Percentiles rank a stretch among this genome's conserved stretches.
Evolutionary conservation across 2,888 invertebrate genomes (phyloP).

Genomic region (Andrena chrysosceles): DNA sequence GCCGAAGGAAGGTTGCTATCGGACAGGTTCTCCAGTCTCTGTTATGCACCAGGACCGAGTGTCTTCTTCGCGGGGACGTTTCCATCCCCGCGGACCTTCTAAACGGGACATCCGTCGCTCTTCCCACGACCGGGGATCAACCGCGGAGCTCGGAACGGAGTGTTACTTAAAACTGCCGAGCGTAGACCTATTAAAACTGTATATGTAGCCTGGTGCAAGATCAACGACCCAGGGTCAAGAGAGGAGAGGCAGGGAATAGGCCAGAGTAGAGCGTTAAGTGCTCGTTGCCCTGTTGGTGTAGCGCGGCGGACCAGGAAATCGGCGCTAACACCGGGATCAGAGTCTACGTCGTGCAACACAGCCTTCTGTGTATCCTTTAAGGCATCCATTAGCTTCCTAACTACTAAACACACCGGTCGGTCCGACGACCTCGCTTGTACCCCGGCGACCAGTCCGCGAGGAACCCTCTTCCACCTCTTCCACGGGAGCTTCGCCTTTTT

Average conservation of each 20-base stretch:
- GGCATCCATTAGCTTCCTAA: conserved; percentile 74
- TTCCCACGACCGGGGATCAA: conserved; percentile 64
- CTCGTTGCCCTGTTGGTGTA: conserved; percentile 61
- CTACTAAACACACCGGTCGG: conserved; percentile 71
- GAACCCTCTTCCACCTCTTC: conserved; percentile 44
- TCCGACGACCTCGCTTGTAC: conserved; percentile 68
- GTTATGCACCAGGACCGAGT: background rate
- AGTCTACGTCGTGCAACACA: conserved; percentile 65
- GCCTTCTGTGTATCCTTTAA: conserved; percentile 68
- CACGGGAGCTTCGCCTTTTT: conserved; percentile 34
- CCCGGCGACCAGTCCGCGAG: conserved; percentile 51
- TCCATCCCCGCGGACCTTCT: conserved; percentile 2
- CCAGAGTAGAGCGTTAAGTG: conserved; percentile 63
- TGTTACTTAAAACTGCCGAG: conserved; percentile 64
- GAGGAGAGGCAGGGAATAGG: conserved; percentile 46
- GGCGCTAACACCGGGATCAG: conserved; percentile 65
- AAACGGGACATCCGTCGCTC: conserved; percentile 30
- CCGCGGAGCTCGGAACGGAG: conserved; percentile 57
- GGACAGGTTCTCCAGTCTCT: background rate
- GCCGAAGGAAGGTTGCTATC: background rate
- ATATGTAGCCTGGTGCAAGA: conserved; percentile 64
- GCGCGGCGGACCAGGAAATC: conserved; percentile 71
- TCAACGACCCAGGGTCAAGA: conserved; percentile 74
- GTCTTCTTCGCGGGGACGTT: conserved; percentile 17
- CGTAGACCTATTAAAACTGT: conserved; percentile 68